Base-by-base conservation (phyloP, 2,888 invertebrate genomes). In the Synergus umbraculus region DNA sequence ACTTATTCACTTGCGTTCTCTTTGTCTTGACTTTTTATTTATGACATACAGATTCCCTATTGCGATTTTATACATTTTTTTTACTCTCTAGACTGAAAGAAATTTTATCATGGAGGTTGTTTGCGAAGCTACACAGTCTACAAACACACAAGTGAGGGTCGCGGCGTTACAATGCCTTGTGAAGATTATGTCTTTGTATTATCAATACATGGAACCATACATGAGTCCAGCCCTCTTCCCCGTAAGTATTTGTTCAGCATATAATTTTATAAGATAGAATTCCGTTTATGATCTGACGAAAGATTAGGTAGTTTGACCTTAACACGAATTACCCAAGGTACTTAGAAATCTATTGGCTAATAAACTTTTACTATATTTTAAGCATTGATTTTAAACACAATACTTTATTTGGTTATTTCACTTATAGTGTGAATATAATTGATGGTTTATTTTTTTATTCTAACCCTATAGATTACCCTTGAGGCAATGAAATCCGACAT, bases 91-190 rank as follows among this genome's bases (percentile, higher is more conserved):
- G 94, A 95, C 96, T 80, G 99, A 99, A 93, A 94, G 99, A 84
- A 98, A 99, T 93, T 98, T 98, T 92, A 99, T 99, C 79, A 99
- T 99, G 99, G 98, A 99, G 93, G 98, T 98, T 77, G 99, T 99
- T 9, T 99, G 99, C 93, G 98, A 99, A 93, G 98, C 99, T 4
- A 99, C 99, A 1, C 99, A 99, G 92, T 98, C 97, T 8, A 93
- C 94, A 76, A 98, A 99, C 90, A 96, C 97, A 80, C 96, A 97
- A 93, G 97, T 99, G 73, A 96, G 96, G 93, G 99, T 99, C 18
- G 98, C 98, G 12, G 98, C 99, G 3, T 94, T 99, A 78, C 99
- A 99, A 92, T 99, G 99, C 93, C 94, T 99, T 90, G 99, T 97
- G 84, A 98, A 98, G 94, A 99, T 99, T 87, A 96, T 99, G 94